A percentile compares a stretch with the other conserved stretches of the same genome.
Conservation (phyloP, 2,888 invertebrate genomes). For the Eurois occulta region DNA sequence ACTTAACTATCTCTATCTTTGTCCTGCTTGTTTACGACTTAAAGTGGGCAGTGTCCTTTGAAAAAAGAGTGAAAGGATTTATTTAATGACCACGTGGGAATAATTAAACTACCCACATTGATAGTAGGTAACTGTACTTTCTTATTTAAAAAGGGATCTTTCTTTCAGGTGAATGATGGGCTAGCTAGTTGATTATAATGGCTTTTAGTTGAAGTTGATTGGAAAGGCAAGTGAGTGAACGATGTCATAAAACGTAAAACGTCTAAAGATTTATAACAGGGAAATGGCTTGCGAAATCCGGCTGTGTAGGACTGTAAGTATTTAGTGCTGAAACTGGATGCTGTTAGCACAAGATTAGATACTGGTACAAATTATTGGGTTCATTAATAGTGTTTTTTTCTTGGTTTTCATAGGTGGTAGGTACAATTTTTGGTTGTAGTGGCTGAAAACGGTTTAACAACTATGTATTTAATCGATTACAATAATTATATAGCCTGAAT, state of each 20-base stretch:
- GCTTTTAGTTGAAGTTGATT: constrained; percentile 8
- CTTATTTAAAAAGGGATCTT: neutral
- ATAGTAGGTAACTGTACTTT: constrained; percentile 22
- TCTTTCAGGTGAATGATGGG: neutral
- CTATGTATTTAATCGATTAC: neutral
- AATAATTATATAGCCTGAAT: too few relatives aligned
- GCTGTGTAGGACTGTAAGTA: neutral
- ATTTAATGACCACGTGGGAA: constrained; percentile 36
- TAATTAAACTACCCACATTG: constrained; percentile 34
- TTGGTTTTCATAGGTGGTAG: too few relatives aligned
- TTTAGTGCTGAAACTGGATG: constrained; percentile 15
- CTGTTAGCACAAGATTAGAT: neutral
- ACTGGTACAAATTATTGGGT: neutral
- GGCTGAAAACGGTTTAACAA: neutral
- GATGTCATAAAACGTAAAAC: constrained; percentile 34
- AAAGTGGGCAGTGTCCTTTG: constrained; percentile 56
- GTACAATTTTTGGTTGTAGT: too few relatives aligned
- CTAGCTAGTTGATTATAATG: constrained; percentile 9
- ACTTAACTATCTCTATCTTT: constrained; percentile 59
- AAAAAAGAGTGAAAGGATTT: constrained; percentile 49
- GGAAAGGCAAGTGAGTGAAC: constrained; percentile 7
- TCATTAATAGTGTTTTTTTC: neutral
- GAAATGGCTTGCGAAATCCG: constrained; percentile 29
- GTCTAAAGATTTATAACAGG: constrained; percentile 32
- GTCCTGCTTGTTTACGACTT: constrained; percentile 54